These are phyloP conservation scores for Indicator indicator DNA, from an alignment of 2,113 vertebrate species.

Conservation along the genomic window DNA sequence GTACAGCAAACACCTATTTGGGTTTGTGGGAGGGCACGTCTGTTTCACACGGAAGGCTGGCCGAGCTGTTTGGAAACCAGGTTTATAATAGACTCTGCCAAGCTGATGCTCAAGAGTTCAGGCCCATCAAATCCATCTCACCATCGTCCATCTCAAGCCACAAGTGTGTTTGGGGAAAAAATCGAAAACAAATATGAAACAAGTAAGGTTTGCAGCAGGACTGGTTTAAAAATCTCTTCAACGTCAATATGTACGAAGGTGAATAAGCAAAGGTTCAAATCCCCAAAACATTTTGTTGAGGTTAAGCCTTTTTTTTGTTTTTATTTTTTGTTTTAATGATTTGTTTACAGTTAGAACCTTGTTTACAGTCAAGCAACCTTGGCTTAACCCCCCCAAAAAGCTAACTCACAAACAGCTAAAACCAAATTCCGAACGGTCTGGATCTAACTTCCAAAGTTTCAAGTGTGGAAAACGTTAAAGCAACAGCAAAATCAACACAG, in stretches of 20 bases:
- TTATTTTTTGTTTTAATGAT: neutral
- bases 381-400: constrained; percentile 57
- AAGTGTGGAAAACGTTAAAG: constrained; percentile 74
- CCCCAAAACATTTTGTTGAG: constrained; percentile 15
- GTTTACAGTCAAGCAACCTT: neutral
- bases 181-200: constrained; percentile 70
- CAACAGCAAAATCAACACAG: constrained; percentile 73
- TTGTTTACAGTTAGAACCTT: neutral
- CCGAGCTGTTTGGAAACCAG: constrained; percentile 68
- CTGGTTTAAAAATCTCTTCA: constrained; percentile 59
- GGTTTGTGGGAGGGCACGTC: constrained; percentile 61
- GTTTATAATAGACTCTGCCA: constrained; percentile 64
- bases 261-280: constrained; percentile 70
- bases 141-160: constrained; percentile 71
- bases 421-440: constrained; percentile 57
- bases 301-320: constrained; percentile 31
- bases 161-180: constrained; percentile 72
- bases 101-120: constrained; percentile 68
- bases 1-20: constrained; percentile 56
- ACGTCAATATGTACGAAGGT: constrained; percentile 68
- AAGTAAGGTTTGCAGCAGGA: constrained; percentile 72
- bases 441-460: constrained; percentile 35
- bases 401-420: constrained; percentile 48
- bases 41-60: constrained; percentile 61
- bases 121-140: constrained; percentile 74